Percentiles rank a stretch among this genome's conserved stretches.
Conservation (phyloP, 2,797 vertebrate species). For the Ibycter americanus region DNA sequence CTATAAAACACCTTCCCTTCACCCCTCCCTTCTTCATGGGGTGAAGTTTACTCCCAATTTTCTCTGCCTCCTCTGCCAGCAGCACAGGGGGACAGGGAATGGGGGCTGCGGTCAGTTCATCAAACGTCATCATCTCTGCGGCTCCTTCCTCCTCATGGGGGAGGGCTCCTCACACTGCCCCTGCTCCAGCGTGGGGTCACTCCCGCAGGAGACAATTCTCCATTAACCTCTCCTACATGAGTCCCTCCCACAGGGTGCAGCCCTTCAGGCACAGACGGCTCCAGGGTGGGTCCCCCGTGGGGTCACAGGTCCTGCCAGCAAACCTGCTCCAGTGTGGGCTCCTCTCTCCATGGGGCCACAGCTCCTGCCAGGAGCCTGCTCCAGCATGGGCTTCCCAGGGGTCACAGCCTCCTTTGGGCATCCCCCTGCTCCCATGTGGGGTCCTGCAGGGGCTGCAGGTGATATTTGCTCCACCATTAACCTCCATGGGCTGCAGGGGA, state of each 20-base stretch:
- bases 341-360: fast-evolving
- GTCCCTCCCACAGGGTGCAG: background rate
- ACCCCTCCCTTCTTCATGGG: background rate
- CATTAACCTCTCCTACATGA: no score
- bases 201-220: background rate
- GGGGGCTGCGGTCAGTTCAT: background rate
- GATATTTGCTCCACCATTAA: background rate
- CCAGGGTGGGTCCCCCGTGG: background rate
- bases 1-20: background rate
- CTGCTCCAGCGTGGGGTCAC: background rate
- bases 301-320: background rate
- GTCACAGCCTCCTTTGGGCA: no score
- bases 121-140: background rate
- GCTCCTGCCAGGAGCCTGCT: background rate
- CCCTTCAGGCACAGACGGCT: background rate
- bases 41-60: background rate
- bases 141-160: background rate
- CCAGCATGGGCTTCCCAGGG: background rate
- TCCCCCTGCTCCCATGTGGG: background rate
- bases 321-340: background rate
- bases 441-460: no score
- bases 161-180: background rate
- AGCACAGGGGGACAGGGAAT: no score
- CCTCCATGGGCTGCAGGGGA: fast-evolving
- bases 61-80: background rate